Conservation (phyloP, 2,888 invertebrate genomes). For the Arrhopalites spinosus region DNA sequence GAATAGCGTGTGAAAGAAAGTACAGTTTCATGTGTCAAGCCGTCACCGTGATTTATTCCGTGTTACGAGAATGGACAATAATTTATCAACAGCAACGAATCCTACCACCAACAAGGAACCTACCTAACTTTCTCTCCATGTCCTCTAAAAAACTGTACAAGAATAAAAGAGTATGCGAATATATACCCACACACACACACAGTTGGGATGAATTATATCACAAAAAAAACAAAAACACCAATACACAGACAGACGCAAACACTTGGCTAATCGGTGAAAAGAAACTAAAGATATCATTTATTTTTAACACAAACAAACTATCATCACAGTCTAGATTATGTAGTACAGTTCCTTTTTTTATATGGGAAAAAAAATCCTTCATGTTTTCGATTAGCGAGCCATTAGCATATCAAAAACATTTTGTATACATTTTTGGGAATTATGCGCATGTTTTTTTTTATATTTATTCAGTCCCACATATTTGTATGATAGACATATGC, state of each 20-base stretch:
- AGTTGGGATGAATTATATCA: conserved; percentile 18
- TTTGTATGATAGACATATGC: no score
- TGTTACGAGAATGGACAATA: conserved; percentile 20
- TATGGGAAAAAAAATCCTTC: no score
- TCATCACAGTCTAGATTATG: neutral
- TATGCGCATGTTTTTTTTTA: no score
- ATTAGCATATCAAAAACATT: no score
- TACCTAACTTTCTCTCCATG: neutral
- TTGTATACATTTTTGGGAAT: no score
- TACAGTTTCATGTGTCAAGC: conserved; percentile 25
- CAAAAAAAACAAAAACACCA: conserved; percentile 14
- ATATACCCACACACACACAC: neutral
- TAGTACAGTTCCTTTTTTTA: no score
- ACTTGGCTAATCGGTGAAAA: conserved; percentile 7
- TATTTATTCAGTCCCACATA: no score
- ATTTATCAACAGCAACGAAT: conserved; percentile 29
- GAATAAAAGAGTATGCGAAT: no score
- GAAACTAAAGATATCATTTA: neutral
- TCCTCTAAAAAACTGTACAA: neutral
- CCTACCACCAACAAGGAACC: neutral
- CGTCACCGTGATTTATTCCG: conserved; percentile 23
- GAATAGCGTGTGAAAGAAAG: conserved; percentile 31
- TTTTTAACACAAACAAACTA: neutral
- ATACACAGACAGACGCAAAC: conserved; percentile 8
- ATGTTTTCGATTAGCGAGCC: neutral